A percentile compares a stretch with the other conserved stretches of the same genome.
phyloP scores from a whole-genome alignment of 2,797 vertebrate species.

The Echeneis naucrates region DNA sequence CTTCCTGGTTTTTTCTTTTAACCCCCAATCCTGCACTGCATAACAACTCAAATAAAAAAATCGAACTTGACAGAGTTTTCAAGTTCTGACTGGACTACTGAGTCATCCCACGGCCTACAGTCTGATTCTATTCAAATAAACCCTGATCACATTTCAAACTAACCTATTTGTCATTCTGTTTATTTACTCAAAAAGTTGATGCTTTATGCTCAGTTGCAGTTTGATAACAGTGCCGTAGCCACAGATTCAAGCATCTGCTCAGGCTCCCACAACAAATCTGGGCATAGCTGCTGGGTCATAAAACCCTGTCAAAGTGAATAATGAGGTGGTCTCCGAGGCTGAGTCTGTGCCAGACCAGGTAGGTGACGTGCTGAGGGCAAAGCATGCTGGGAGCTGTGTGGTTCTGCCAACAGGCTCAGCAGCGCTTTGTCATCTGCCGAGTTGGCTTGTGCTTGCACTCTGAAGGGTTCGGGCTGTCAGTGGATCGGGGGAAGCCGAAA shows the following conservation, averaged over 20 bases:
- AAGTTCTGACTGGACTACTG: slow-evolving; percentile 80
- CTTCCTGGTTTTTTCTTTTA: slow-evolving; percentile 41
- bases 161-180: slow-evolving; percentile 7
- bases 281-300: slow-evolving; percentile 65
- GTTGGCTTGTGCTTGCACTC: slow-evolving; percentile 48
- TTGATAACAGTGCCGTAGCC: slow-evolving; percentile 49
- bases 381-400: slow-evolving; percentile 74
- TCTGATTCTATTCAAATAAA: slow-evolving; percentile 6
- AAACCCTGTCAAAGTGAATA: slow-evolving; percentile 81
- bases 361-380: slow-evolving; percentile 77
- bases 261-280: slow-evolving; percentile 55
- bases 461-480: slow-evolving; percentile 64
- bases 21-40: slow-evolving; percentile 40
- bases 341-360: slow-evolving; percentile 67
- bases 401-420: slow-evolving; percentile 62
- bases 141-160: slow-evolving; percentile 12
- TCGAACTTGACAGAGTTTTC: not conserved
- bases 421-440: slow-evolving; percentile 71
- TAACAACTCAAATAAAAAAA: slow-evolving; percentile 37
- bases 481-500: slow-evolving; percentile 49
- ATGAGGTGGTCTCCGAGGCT: slow-evolving; percentile 70
- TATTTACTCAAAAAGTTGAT: slow-evolving; percentile 35
- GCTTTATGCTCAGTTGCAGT: slow-evolving; percentile 29
- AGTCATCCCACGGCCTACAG: slow-evolving; percentile 79
- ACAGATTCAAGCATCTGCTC: slow-evolving; percentile 72